Evolutionary conservation across 2,797 vertebrate species (phyloP).

Genomic region (Karalla daura): DNA sequence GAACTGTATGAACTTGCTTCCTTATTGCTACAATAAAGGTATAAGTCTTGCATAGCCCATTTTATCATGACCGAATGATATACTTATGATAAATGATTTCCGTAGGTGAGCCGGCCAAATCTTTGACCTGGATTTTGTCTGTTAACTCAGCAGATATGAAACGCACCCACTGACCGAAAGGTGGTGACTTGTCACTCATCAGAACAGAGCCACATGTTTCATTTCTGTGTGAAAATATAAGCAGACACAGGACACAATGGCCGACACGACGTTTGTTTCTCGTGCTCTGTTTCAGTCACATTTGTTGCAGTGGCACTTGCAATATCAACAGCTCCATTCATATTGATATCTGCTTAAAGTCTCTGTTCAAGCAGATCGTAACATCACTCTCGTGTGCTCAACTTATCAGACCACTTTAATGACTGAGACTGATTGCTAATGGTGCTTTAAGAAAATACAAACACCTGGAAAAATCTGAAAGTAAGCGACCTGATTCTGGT

Average conservation of each 20-base stretch:
- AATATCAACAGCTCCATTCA: conserved; percentile 4
- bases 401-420: neutral
- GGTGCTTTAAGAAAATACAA: neutral
- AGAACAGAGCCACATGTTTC: neutral
- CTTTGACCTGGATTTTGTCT: conserved; percentile 22
- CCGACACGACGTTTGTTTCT: conserved; percentile 10
- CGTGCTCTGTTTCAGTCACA: neutral
- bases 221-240: neutral
- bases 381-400: neutral
- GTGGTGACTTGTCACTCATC: neutral
- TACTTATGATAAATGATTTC: conserved; percentile 18
- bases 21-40: conserved; percentile 24
- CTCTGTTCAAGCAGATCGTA: conserved; percentile 4
- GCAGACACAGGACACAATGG: neutral
- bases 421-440: neutral
- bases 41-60: neutral
- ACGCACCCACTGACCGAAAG: conserved; percentile 3
- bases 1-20: neutral
- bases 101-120: neutral
- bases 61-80: conserved; percentile 7
- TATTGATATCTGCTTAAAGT: neutral
- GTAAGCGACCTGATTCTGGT: neutral
- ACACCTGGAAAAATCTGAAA: neutral
- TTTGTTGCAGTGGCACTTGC: neutral
- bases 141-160: neutral